Conservation (phyloP, 1,140 invertebrate genomes). For the Diabrotica undecimpunctata region DNA sequence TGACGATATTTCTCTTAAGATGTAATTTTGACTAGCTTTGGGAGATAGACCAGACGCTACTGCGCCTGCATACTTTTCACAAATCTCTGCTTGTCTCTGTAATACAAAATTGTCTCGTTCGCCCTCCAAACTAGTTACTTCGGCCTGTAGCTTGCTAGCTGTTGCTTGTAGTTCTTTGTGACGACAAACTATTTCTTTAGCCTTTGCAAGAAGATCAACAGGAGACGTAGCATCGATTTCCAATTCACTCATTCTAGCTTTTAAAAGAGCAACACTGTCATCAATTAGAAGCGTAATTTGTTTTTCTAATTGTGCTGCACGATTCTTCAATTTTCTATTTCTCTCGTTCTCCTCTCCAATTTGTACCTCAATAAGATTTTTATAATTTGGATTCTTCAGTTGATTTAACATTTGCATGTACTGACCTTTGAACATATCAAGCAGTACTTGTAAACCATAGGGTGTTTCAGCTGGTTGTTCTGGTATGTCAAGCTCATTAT, state of each 20-base stretch:
- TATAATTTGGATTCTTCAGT: constrained; percentile 77
- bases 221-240: constrained; percentile 79
- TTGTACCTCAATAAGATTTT: constrained; percentile 66
- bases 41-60: constrained; percentile 58
- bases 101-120: constrained; percentile 67
- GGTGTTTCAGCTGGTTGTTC: constrained; percentile 72
- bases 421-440: constrained; percentile 80
- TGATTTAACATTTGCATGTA: constrained; percentile 75
- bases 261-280: constrained; percentile 85
- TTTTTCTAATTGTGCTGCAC: constrained; percentile 82
- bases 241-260: constrained; percentile 85
- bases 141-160: constrained; percentile 74
- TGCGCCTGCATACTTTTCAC: constrained; percentile 58
- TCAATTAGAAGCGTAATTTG: constrained; percentile 87
- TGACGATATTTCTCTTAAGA: constrained; percentile 79
- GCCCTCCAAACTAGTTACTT: constrained; percentile 67
- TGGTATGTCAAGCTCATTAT: constrained; percentile 79
- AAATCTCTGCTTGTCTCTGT: constrained; percentile 64
- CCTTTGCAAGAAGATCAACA: constrained; percentile 80
- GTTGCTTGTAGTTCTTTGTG: constrained; percentile 89
- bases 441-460: constrained; percentile 78
- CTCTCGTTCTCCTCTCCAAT: constrained; percentile 81
- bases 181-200: constrained; percentile 86
- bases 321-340: constrained; percentile 73
- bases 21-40: constrained; percentile 68